These are phyloP conservation scores for Sinodicranocentrus sp. DNA, from an alignment of 2,888 invertebrate genomes.

Conservation along the genomic window DNA sequence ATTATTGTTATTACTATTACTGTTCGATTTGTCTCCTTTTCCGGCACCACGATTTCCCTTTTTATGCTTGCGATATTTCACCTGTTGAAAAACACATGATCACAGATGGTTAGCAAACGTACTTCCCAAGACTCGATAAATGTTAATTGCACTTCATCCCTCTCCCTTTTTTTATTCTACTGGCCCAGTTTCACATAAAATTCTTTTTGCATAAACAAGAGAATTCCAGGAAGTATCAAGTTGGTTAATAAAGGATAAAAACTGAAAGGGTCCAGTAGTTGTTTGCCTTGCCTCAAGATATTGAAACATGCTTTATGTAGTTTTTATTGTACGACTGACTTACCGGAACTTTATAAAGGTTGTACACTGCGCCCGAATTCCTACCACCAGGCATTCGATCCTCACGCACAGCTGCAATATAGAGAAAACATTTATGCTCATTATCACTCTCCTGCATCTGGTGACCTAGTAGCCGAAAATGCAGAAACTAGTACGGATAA, in stretches of 20 bases:
- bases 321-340: constrained; percentile 49
- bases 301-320: neutral
- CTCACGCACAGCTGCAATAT: constrained; percentile 92
- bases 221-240: constrained; percentile 63
- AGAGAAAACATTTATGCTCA: constrained; percentile 64
- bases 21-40: constrained; percentile 79
- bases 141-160: constrained; percentile 23
- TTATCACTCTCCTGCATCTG: constrained; percentile 27
- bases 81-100: constrained; percentile 79
- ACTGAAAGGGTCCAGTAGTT: constrained; percentile 44
- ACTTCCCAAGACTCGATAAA: neutral
- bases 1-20: constrained; percentile 78
- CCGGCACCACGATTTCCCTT: constrained; percentile 81
- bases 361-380: constrained; percentile 99
- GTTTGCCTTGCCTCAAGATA: constrained; percentile 57
- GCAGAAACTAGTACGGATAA: constrained; percentile 37
- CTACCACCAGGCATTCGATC: constrained; percentile 99
- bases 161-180: constrained; percentile 15
- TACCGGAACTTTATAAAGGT: constrained; percentile 91
- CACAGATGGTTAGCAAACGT: constrained; percentile 7
- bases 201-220: constrained; percentile 60
- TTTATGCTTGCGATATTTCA: constrained; percentile 98
- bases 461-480: constrained; percentile 50
- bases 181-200: constrained; percentile 50
- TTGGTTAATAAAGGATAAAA: constrained; percentile 11